Evolutionary conservation across 2,888 invertebrate genomes (phyloP).

Genomic region (Lasius fuliginosus): DNA sequence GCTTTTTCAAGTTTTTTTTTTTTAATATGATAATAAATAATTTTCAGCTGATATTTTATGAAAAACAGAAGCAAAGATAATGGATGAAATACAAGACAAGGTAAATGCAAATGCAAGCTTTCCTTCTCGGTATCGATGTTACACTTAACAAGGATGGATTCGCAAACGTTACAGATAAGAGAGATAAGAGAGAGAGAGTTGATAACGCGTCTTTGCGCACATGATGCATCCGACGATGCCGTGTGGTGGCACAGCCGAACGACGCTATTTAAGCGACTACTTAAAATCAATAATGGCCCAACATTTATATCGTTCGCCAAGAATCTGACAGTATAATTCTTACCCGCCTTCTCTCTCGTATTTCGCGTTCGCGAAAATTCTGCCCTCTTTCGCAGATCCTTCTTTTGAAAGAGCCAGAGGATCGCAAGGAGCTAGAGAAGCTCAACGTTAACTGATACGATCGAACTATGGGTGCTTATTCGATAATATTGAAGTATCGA

Average conservation of each 20-base stretch:
- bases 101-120: not conserved
- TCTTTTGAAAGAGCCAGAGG: not conserved
- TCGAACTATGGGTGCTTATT: not conserved
- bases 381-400: not conserved
- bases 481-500: conserved; percentile 27
- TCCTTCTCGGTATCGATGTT: not conserved
- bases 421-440: conserved; percentile 4
- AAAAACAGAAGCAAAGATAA: not conserved
- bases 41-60: not conserved
- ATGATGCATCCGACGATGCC: conserved; percentile 63
- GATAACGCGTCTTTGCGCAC: conserved; percentile 59
- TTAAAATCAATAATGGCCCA: conserved; percentile 79
- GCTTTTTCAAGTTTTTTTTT: not conserved
- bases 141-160: conserved; percentile 9
- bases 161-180: conserved; percentile 6
- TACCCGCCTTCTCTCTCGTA: conserved; percentile 34
- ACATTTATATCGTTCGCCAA: conserved; percentile 65
- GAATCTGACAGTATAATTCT: conserved; percentile 68
- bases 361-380: conserved; percentile 14
- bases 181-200: conserved; percentile 2
- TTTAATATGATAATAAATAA: not conserved
- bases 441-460: conserved; percentile 25
- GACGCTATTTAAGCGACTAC: conserved; percentile 80
- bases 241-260: conserved; percentile 65
- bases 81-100: not conserved